Conservation (phyloP, 1,140 invertebrate genomes). For the Drosophila sucinea region DNA sequence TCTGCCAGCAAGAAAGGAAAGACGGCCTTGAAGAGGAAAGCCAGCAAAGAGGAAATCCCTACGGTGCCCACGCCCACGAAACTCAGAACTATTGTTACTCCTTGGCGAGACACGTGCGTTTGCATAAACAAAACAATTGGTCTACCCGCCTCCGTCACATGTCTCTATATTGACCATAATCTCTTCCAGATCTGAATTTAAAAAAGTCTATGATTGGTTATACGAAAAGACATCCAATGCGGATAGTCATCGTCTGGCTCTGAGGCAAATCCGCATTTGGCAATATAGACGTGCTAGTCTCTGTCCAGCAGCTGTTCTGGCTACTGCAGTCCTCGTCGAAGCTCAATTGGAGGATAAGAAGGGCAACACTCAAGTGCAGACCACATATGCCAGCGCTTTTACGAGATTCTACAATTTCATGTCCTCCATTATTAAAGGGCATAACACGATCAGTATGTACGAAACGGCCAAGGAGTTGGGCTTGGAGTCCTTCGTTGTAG, state of each 20-base stretch:
- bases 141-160: too few species aligned
- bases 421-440: conserved; percentile 75
- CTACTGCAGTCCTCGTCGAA: conserved; percentile 65
- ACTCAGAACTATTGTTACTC: conserved; percentile 60
- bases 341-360: conserved; percentile 55
- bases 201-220: conserved; percentile 55
- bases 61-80: conserved; percentile 25
- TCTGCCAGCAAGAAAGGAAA: neutral
- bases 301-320: conserved; percentile 77
- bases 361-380: conserved; percentile 43
- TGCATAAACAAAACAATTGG: neutral
- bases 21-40: neutral
- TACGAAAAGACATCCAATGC: conserved; percentile 39
- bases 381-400: conserved; percentile 68
- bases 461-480: conserved; percentile 69
- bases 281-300: conserved; percentile 59
- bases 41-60: conserved; percentile 12
- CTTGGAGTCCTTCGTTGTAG: conserved; percentile 74
- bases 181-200: conserved; percentile 66
- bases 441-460: conserved; percentile 77
- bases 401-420: conserved; percentile 81
- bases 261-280: conserved; percentile 68
- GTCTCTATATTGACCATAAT: too few species aligned
- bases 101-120: conserved; percentile 70
- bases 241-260: conserved; percentile 33